Evolutionary conservation across 1,140 invertebrate species (phyloP), one percentile per base, ranked within the genome.

Genomic region (Dendrolimus kikuchii): DNA sequence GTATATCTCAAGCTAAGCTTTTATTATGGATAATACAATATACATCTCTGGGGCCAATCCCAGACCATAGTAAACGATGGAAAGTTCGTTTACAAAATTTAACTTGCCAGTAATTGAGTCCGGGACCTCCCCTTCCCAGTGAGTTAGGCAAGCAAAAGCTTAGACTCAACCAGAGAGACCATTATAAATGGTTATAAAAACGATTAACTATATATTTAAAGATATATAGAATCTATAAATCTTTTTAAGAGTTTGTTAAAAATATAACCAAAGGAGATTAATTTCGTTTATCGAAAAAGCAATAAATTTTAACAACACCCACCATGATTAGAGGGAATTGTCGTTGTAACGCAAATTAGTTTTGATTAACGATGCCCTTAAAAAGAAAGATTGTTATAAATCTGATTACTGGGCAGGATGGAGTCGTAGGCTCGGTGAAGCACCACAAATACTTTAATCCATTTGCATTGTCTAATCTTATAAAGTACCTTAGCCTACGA

Each of bases 401-500:
- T 77, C 75, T 78, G 66, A 81, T 81, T 81, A 23, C 23, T 23
- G 23, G 23, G 23, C 23, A 81, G 64, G 74, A 55, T 58, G 64
- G 64, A 69, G 70, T 74, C 76, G 71, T 75, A 70, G 69, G 69
- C 74, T 65, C 68, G 66, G 59, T 64, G 81, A 85, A 85, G 77
- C 81, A 81, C 81, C 71, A 79, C 74, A 82, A 85, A 71, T 66
- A 71, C 69, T 70, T 45, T 81, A 79, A 86, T 85, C 81, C 80
- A 66, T 79, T 83, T 75, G 77, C 81, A 85, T 67, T 53, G 57
- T 83, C 81, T 85, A 85, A 85, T 85, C 81, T 85, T 85, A 85
- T 85, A 85, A 82, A 60, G 73, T 77, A 75, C 78, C 81, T 86
- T 81, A 61, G 55, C 52, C 48, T 23, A 23, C 23, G 53, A 54